These are phyloP conservation scores for Neotoma lepida DNA, from an alignment of 2,113 vertebrate species.

Conservation along the genomic window DNA sequence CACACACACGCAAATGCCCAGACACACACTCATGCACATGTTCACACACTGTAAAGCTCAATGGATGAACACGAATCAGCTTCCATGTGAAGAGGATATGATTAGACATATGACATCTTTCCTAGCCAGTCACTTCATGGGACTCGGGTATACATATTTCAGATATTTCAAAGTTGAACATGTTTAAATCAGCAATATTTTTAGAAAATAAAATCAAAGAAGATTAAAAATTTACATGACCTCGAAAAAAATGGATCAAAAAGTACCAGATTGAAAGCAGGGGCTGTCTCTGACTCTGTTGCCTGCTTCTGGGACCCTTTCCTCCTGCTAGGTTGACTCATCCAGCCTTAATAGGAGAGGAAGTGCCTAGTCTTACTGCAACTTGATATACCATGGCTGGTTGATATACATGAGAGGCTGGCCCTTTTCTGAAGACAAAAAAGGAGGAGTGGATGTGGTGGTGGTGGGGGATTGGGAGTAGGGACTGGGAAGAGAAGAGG, in stretches of 20 bases:
- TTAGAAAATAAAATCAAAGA: background rate
- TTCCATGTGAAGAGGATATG: too few relatives aligned
- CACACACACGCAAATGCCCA: too few relatives aligned
- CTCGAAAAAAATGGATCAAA: background rate
- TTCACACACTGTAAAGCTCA: background rate
- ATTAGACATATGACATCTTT: background rate
- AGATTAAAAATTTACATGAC: background rate
- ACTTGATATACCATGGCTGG: too few relatives aligned
- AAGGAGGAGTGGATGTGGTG: too few relatives aligned
- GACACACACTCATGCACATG: background rate
- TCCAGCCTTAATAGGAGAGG: background rate
- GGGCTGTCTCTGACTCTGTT: too few relatives aligned
- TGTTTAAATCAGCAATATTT: background rate
- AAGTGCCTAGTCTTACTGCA: background rate
- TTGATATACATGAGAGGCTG: too few relatives aligned
- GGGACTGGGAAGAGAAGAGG: too few relatives aligned
- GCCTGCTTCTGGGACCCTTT: background rate
- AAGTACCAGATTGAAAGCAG: background rate
- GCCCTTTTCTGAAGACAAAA: too few relatives aligned
- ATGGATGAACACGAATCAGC: background rate
- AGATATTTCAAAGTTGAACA: background rate
- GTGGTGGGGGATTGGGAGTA: too few relatives aligned
- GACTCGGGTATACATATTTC: background rate
- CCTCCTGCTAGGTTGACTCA: too few relatives aligned
- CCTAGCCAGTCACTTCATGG: background rate